Evolutionary conservation across 2,113 vertebrate genomes (phyloP), one percentile per base, ranked within the genome.

Genomic region (Leptobrachium leishanense): DNA sequence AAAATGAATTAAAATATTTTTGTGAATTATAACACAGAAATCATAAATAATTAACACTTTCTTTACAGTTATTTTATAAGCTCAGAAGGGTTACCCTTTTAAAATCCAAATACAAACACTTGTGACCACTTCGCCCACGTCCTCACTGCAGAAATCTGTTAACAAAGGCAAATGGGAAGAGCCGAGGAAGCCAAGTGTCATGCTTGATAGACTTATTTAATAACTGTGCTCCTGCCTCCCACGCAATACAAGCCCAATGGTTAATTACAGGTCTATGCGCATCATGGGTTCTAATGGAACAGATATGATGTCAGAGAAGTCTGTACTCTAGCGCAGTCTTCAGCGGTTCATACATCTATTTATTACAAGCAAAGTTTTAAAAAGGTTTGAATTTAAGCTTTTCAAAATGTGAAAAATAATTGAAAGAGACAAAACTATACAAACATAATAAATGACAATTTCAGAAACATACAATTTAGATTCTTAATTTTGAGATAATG

Each of bases 251-350:
- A 79, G 87, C 88, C 82, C 87, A 81, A 89, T 87, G 86, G 84
- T 82, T 84, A 85, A 89, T 88, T 87, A 77, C 62, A 86, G 78
- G 75, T 85, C 88, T 85, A 81, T 84, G 83, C 43, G 75, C n/a
- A 83, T 46, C 15, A 71, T 46, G 63, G 50, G 75, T 78, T 70
- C 57, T 64, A 75, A 83, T 63, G 42, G 15, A 73, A 53, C 50
- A 75, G 76, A 78, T 74, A 72, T 72, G 55, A 54, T 59, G 75
- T 59, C 66, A 69, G 15, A 31, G 66, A 59, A 68, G 75, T 69
- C 75, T 57, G 65, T 42, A 59, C 74, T 64, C 41, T 20, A 59
- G 3, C n/a, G 50, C 44, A 59, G 40, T 59, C 63, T 11, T 5
- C 11, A 46, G 2, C 0, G 65, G 44, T 57, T 39, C 67, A 31